These are phyloP conservation scores for Caenorhabditis japonica DNA, from an alignment of 2,888 invertebrate genomes.

Conservation along the genomic window DNA sequence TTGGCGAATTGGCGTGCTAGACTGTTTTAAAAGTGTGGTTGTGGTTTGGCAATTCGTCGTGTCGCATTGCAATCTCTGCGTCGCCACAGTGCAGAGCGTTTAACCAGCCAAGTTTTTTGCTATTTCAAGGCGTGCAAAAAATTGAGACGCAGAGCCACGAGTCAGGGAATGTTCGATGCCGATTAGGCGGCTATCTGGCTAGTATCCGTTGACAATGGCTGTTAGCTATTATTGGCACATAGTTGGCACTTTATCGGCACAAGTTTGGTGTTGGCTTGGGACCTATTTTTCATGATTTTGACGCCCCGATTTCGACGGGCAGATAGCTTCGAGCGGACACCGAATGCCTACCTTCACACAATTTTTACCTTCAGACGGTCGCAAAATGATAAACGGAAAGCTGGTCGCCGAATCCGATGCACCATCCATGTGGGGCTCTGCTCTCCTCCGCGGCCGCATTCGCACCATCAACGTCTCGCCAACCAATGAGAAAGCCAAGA, in stretches of 20 bases:
- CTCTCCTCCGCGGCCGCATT: conserved; percentile 43
- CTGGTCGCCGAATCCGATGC: conserved; percentile 35
- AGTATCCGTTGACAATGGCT: not conserved
- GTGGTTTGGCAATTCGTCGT: too few relatives aligned
- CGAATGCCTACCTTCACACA: not conserved
- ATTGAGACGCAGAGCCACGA: too few relatives aligned
- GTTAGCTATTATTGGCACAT: not conserved
- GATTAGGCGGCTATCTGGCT: too few relatives aligned
- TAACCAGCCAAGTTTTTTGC: too few relatives aligned
- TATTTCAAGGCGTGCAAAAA: too few relatives aligned
- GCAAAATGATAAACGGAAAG: conserved; percentile 62
- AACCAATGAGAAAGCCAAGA: conserved; percentile 12
- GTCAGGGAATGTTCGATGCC: too few relatives aligned
- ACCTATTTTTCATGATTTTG: too few relatives aligned
- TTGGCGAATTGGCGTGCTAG: not conserved
- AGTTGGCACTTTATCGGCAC: not conserved
- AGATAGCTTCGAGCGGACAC: too few relatives aligned
- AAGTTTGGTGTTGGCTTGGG: not conserved
- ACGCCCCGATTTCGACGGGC: too few relatives aligned
- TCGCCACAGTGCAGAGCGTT: too few relatives aligned
- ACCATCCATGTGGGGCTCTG: conserved; percentile 43
- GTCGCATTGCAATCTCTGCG: too few relatives aligned
- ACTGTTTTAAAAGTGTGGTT: too few relatives aligned
- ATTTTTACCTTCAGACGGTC: conserved; percentile 48
- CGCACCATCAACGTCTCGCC: conserved; percentile 25